Conservation (phyloP, 2,888 invertebrate genomes). For the Pachycephus smyrnensis region DNA sequence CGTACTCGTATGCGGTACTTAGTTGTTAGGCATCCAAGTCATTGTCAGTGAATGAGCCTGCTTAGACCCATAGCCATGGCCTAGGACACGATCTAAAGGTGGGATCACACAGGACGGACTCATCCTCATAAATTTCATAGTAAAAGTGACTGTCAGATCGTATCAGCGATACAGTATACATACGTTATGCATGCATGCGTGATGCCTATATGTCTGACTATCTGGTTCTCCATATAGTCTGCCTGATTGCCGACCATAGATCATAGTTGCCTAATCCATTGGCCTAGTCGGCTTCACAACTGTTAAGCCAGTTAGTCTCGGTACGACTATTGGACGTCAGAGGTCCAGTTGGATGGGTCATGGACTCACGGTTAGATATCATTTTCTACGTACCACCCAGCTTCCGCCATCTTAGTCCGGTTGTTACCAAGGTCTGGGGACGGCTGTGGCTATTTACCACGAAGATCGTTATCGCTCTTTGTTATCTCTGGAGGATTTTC, state of each 20-base stretch:
- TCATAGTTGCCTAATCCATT: constrained; percentile 4
- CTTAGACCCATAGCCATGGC: constrained; percentile 8
- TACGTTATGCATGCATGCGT: background rate
- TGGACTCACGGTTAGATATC: background rate
- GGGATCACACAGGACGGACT: constrained; percentile 15
- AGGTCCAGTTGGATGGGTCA: background rate
- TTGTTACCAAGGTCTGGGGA: no score
- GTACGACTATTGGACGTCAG: background rate
- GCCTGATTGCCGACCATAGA: constrained; percentile 3
- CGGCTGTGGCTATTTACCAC: no score
- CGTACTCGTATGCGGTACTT: no score
- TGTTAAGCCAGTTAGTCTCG: background rate
- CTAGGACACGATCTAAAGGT: constrained; percentile 17
- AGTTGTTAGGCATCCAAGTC: no score
- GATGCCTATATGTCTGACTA: background rate
- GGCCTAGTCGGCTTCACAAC: background rate
- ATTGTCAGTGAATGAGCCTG: no score
- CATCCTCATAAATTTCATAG: constrained; percentile 25
- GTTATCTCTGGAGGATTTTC: no score
- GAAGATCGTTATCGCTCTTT: no score
- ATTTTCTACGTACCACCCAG: no score
- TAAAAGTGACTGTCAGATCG: constrained; percentile 26
- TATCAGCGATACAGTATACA: constrained; percentile 18
- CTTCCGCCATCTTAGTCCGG: no score
- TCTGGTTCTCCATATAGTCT: background rate